Evolutionary conservation across 2,888 invertebrate genomes (phyloP).

Genomic region (Andricus curvator): DNA sequence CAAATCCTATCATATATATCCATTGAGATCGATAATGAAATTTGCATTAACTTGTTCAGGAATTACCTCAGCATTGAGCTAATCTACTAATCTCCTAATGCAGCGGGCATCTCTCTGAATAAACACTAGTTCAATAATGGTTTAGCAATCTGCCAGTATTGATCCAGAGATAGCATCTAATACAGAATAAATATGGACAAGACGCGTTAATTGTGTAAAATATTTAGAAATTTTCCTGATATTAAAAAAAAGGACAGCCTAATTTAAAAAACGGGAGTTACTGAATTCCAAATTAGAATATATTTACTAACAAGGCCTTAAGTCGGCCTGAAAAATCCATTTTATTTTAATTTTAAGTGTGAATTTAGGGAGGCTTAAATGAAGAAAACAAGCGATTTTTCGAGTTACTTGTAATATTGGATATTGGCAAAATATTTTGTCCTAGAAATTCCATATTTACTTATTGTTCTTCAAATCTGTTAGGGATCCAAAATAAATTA

Average conservation of each 20-base stretch:
- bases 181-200: neutral
- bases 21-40: neutral
- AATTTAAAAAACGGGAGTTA: too few relatives aligned
- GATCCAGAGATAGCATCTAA: neutral
- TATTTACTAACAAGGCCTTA: too few relatives aligned
- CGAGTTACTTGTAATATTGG: too few relatives aligned
- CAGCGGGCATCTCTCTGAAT: neutral
- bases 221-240: neutral
- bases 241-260: neutral
- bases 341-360: too few relatives aligned
- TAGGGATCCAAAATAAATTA: too few relatives aligned
- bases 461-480: too few relatives aligned
- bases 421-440: too few relatives aligned
- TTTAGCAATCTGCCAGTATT: neutral
- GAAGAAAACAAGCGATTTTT: too few relatives aligned
- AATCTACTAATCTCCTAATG: neutral
- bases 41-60: neutral
- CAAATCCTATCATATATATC: neutral
- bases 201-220: neutral
- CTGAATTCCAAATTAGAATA: too few relatives aligned
- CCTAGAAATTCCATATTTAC: too few relatives aligned
- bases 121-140: neutral
- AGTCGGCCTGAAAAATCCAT: too few relatives aligned
- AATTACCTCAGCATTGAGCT: neutral
- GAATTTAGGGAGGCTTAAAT: too few relatives aligned